Evolutionary conservation across 2,113 vertebrate species (phyloP).

Genomic region (Plecturocebus donacophilus): DNA sequence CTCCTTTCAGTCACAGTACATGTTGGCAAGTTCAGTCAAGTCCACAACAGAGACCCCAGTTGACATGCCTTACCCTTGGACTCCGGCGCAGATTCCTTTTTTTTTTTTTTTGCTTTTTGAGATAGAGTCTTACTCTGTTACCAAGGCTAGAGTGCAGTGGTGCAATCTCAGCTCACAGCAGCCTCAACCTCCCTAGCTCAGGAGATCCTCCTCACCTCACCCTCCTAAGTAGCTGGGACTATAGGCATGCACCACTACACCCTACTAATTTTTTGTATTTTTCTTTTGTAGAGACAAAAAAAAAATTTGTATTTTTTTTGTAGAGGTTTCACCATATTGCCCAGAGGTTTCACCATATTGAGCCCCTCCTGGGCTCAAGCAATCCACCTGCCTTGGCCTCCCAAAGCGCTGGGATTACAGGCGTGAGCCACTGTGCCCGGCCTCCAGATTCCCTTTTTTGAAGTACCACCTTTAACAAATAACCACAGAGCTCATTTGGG

Average conservation of each 20-base stretch:
- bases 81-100: background rate
- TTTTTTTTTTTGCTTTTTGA: background rate
- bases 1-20: background rate
- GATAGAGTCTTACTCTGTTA: background rate
- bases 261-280: background rate
- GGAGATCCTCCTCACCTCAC: background rate
- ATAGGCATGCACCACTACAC: background rate
- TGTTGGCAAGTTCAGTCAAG: rapidly evolving
- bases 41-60: background rate
- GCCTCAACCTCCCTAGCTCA: background rate
- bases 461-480: background rate
- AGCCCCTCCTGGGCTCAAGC: background rate
- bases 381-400: background rate
- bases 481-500: background rate
- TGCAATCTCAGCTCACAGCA: background rate
- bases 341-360: background rate
- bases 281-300: background rate
- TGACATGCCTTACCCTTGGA: background rate
- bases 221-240: background rate
- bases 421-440: background rate
- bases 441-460: background rate
- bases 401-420: background rate
- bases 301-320: background rate
- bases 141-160: background rate
- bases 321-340: background rate